Percentiles rank a stretch among this genome's conserved stretches.
These are phyloP conservation scores for Myotis planiceps DNA, from an alignment of 2,797 vertebrate species.

Conservation along the genomic window DNA sequence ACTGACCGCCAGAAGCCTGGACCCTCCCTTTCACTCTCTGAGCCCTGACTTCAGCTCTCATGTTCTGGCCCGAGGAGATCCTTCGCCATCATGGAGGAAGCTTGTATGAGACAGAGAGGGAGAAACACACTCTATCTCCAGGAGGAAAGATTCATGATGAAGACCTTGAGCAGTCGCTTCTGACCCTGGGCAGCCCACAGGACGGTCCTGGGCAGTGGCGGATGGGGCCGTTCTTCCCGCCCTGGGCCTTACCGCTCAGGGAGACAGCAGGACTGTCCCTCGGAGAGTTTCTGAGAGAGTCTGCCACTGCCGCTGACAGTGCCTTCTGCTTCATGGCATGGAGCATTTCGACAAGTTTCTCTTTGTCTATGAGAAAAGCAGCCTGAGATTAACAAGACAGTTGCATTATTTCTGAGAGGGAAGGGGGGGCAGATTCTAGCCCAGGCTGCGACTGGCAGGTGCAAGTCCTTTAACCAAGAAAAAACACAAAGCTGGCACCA, in stretches of 20 bases:
- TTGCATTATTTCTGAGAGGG: not conserved
- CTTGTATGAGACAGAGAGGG: not conserved
- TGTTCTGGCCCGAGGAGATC: not conserved
- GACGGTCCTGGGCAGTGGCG: not conserved
- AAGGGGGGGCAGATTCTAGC: not conserved
- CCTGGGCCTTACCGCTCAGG: slow-evolving; percentile 87
- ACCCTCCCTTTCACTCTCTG: not conserved
- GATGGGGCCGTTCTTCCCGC: slow-evolving; percentile 18
- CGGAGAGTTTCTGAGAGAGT: slow-evolving; percentile 90
- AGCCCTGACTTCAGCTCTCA: not conserved
- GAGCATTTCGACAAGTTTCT: slow-evolving; percentile 95
- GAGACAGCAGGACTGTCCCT: slow-evolving; percentile 90
- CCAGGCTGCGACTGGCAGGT: not conserved
- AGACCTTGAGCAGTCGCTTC: not conserved
- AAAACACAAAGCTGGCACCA: not conserved
- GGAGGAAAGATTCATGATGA: not conserved
- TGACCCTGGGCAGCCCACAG: not conserved
- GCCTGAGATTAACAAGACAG: slow-evolving; percentile 70
- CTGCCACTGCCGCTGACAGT: slow-evolving; percentile 86
- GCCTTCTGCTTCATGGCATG: slow-evolving; percentile 96
- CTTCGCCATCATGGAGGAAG: fast-evolving
- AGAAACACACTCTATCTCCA: not conserved
- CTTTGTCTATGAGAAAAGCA: slow-evolving; percentile 92
- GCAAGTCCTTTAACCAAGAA: not conserved
- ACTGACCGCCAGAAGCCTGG: not conserved